Conservation (phyloP, 92 coral and sea anemone species). For the Palythoa grandis region DNA sequence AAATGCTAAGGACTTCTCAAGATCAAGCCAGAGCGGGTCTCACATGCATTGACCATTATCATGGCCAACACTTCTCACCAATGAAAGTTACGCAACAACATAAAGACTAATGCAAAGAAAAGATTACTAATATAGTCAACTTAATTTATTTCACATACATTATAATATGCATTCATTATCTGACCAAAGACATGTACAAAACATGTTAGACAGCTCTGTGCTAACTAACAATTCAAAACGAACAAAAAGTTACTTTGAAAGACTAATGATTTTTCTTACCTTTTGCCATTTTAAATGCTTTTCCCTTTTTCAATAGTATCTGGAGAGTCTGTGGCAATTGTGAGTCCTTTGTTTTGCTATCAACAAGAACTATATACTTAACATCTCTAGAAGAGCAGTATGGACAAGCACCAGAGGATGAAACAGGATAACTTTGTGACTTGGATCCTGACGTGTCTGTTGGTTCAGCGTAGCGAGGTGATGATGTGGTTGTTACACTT, state of each 20-base stretch:
- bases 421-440: constrained; percentile 70
- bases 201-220: neutral
- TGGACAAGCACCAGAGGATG: constrained; percentile 89
- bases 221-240: neutral
- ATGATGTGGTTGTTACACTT: constrained; percentile 21
- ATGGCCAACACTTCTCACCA: too few relatives aligned
- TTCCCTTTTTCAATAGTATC: constrained; percentile 67
- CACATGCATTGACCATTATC: too few relatives aligned
- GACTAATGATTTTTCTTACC: constrained; percentile 55
- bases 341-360: constrained; percentile 70
- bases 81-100: too few relatives aligned
- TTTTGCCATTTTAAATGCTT: constrained; percentile 99
- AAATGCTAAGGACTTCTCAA: too few relatives aligned
- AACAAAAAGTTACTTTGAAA: neutral
- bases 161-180: too few relatives aligned
- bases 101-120: too few relatives aligned
- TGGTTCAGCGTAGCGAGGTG: constrained; percentile 24
- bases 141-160: too few relatives aligned
- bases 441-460: constrained; percentile 18
- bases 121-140: too few relatives aligned
- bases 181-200: neutral
- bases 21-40: too few relatives aligned
- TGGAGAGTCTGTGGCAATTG: constrained; percentile 86
- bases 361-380: constrained; percentile 83
- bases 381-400: constrained; percentile 84